Conservation (phyloP, 2,797 vertebrate species). For the Garrulus glandarius region DNA sequence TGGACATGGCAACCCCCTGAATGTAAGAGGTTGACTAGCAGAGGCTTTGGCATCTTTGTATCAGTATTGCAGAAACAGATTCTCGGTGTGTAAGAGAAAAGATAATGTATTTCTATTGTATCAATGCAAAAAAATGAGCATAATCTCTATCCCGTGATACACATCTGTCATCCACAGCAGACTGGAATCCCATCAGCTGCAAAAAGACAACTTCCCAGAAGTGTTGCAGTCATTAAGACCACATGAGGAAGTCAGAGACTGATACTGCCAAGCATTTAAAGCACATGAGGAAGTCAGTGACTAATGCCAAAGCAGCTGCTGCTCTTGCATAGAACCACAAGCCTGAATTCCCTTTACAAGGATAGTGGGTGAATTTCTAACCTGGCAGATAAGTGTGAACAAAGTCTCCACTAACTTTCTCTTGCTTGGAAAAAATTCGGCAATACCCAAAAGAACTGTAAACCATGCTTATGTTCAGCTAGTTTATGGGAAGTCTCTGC, state of each 20-base stretch:
- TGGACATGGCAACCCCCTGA: not conserved
- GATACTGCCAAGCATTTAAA: not conserved
- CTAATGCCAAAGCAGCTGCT: not conserved
- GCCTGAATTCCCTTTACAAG: not conserved
- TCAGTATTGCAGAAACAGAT: not conserved
- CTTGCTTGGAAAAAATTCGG: not conserved
- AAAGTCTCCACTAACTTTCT: not conserved
- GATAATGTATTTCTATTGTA: not conserved
- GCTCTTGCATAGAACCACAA: not conserved
- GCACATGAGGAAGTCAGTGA: not conserved
- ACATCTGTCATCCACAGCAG: not conserved
- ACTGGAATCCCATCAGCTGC: not conserved
- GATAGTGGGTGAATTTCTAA: not conserved
- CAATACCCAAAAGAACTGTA: not conserved
- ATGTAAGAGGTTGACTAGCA: not conserved
- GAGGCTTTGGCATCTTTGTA: not conserved
- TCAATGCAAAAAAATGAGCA: not conserved
- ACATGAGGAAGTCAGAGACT: not conserved
- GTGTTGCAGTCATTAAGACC: not conserved
- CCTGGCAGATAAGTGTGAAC: not conserved
- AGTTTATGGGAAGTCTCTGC: not conserved
- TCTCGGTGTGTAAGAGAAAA: not conserved
- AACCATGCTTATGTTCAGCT: not conserved
- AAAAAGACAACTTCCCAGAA: slow-evolving; percentile 14
- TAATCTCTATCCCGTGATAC: not conserved